Evolutionary conservation across 2,888 invertebrate species (phyloP).

Genomic region (Steinernema scapterisci): DNA sequence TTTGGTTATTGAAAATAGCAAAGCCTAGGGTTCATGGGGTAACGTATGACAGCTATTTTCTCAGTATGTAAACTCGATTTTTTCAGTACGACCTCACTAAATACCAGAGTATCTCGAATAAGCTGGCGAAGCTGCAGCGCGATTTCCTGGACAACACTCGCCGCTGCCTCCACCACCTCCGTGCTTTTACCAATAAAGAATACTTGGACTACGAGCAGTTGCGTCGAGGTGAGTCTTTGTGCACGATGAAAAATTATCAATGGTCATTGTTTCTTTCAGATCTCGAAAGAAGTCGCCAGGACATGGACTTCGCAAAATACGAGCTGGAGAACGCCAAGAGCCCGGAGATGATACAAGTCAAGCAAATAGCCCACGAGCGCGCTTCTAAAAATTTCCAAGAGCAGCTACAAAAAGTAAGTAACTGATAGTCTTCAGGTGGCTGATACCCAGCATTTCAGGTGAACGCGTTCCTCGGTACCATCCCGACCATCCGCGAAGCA

Average conservation of each 20-base stretch:
- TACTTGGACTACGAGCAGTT: background rate
- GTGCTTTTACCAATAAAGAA: background rate
- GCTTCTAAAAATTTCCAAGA: constrained; percentile 29
- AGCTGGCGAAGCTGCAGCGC: constrained; percentile 18
- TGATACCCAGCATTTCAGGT: background rate
- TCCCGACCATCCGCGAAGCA: constrained; percentile 22
- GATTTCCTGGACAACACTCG: background rate
- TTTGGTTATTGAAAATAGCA: too few species aligned
- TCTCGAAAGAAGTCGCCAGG: constrained; percentile 25
- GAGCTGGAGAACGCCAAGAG: constrained; percentile 34
- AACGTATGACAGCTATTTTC: background rate
- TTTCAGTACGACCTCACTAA: constrained; percentile 3
- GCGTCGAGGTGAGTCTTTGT: background rate
- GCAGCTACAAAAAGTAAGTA: constrained; percentile 19
- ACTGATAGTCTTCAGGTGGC: too few species aligned
- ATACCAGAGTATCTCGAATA: background rate
- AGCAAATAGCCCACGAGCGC: constrained; percentile 32
- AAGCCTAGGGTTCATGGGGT: background rate
- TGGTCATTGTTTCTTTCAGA: constrained; percentile 15
- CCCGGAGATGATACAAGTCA: constrained; percentile 29
- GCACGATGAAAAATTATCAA: too few species aligned
- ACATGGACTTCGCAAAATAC: constrained; percentile 37
- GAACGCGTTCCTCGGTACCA: background rate
- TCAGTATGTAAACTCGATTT: too few species aligned
- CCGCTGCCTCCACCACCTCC: background rate